phyloP scores from a whole-genome alignment of 30 jellyfish, hydroid and myxozoan genomes.

The Sanderia malayensis region DNA sequence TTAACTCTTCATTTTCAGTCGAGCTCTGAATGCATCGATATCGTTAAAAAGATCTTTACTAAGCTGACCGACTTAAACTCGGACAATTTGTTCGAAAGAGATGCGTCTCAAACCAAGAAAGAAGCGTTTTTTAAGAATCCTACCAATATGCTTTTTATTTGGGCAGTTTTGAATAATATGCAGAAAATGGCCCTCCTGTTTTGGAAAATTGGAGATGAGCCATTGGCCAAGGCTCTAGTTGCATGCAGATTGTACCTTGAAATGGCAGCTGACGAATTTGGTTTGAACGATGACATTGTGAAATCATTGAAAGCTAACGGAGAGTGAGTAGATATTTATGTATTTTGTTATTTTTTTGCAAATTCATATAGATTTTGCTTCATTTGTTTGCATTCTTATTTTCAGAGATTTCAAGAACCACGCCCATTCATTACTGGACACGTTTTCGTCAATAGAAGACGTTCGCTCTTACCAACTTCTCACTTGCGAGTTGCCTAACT shows the following conservation, averaged over 20 bases:
- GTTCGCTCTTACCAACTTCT: constrained; percentile 56
- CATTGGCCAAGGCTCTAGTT: constrained; percentile 74
- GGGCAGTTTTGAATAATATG: constrained; percentile 84
- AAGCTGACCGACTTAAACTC: constrained; percentile 24
- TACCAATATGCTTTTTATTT: constrained; percentile 60
- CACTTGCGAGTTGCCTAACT: constrained; percentile 48
- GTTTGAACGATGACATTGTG: constrained; percentile 62
- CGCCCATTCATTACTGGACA: constrained; percentile 64
- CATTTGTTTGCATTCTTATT: too few species aligned
- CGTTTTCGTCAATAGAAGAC: constrained; percentile 51
- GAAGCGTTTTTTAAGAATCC: constrained; percentile 53
- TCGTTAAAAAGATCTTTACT: constrained; percentile 5
- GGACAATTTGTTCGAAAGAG: too few species aligned
- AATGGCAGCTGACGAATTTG: constrained; percentile 58
- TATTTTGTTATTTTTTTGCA: too few species aligned
- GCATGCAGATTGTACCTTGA: constrained; percentile 56
- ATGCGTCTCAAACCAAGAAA: too few species aligned
- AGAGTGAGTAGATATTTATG: too few species aligned
- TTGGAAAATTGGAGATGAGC: constrained; percentile 75
- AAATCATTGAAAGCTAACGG: constrained; percentile 31
- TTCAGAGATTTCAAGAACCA: constrained; percentile 58
- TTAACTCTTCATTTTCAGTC: constrained; percentile 20
- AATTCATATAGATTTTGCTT: too few species aligned
- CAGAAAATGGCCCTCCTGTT: constrained; percentile 79
- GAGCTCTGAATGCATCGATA: constrained; percentile 23